Conservation (phyloP, 2,888 invertebrate genomes). For the Pollenia labialis region DNA sequence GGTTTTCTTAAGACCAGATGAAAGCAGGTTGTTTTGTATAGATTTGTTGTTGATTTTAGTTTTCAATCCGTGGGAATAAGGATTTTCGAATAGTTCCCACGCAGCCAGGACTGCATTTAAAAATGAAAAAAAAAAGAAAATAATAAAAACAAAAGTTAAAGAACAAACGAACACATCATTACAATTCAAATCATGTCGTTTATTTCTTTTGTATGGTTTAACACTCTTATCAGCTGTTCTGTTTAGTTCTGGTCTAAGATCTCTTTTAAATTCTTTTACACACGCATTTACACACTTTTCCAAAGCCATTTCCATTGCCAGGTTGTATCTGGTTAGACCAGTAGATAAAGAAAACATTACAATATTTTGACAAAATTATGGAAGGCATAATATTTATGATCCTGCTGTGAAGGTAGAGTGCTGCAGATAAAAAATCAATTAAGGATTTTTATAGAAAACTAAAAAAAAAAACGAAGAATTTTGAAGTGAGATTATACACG, state of each 20-base stretch:
- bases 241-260: constrained; percentile 18
- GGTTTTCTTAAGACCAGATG: constrained; percentile 56
- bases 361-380: constrained; percentile 68
- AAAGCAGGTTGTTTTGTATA: constrained; percentile 75
- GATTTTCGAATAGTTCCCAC: constrained; percentile 79
- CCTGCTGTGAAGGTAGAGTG: constrained; percentile 53
- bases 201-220: constrained; percentile 48
- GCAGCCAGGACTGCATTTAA: constrained; percentile 76
- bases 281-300: background rate
- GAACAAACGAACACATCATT: constrained; percentile 57
- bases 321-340: background rate
- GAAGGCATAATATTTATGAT: constrained; percentile 35
- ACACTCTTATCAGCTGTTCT: constrained; percentile 71
- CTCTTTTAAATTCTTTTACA: constrained; percentile 9
- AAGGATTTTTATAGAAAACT: background rate
- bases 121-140: constrained; percentile 31
- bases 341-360: constrained; percentile 23
- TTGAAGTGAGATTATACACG: constrained; percentile 15
- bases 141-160: constrained; percentile 37
- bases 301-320: background rate
- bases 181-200: constrained; percentile 67
- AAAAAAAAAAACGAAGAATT: background rate
- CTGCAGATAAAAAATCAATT: constrained; percentile 37
- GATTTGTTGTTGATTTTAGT: constrained; percentile 62
- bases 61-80: constrained; percentile 79